A percentile compares a stretch with the other conserved stretches of the same genome.
Conservation (phyloP, 2,113 vertebrate species). For the Suricata suricatta region DNA sequence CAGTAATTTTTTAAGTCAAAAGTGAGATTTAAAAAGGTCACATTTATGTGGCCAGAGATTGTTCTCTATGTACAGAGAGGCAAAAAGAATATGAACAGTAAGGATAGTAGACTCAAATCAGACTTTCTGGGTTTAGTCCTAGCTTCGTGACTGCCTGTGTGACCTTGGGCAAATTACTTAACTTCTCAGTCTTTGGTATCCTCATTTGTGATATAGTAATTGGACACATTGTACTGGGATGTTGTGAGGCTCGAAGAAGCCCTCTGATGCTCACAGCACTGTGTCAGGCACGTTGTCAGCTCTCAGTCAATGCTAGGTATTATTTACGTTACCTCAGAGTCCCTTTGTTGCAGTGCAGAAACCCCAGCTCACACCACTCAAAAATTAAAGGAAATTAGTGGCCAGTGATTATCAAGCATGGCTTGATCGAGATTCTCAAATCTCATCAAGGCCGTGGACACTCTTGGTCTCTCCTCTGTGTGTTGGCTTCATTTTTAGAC, state of each 20-base stretch:
- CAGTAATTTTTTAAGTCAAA: background rate
- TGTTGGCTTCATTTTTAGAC: background rate
- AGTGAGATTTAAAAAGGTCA: background rate
- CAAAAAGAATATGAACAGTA: background rate
- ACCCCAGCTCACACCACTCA: background rate
- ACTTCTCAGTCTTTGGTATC: background rate
- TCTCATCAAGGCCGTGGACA: background rate
- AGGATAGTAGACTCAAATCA: background rate
- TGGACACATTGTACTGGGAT: background rate
- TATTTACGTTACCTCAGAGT: background rate
- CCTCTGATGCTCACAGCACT: background rate
- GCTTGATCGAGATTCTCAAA: slow-evolving; percentile 14
- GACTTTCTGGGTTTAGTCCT: background rate
- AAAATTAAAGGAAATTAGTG: background rate
- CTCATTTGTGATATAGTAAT: background rate
- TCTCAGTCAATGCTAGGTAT: background rate
- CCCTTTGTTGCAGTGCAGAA: background rate
- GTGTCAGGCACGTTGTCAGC: background rate
- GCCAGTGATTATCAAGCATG: background rate
- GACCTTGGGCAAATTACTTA: background rate
- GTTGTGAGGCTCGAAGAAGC: background rate
- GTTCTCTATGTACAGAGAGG: background rate
- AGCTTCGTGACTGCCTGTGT: background rate
- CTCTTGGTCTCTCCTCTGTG: background rate
- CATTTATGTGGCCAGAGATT: background rate